Evolutionary conservation across 2,797 vertebrate species (phyloP).

Genomic region (Labroides dimidiatus): DNA sequence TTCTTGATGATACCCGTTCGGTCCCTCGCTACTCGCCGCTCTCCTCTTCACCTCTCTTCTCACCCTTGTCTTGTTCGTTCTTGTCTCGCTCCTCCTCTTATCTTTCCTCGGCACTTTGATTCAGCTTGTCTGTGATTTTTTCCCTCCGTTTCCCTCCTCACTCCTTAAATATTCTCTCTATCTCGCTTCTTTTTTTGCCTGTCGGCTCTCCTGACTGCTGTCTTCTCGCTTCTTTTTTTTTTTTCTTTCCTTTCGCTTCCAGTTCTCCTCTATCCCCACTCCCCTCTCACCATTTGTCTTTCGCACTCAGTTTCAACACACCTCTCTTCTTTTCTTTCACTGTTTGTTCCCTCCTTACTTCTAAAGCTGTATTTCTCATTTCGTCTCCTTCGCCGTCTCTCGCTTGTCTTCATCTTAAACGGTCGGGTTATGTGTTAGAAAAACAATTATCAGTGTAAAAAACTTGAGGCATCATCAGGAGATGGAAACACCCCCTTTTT

Average conservation of each 20-base stretch:
- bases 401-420: constrained; percentile 14
- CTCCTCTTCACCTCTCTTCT: constrained; percentile 27
- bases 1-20: constrained; percentile 46
- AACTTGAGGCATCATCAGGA: neutral
- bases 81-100: constrained; percentile 27
- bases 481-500: constrained; percentile 4
- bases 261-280: constrained; percentile 14
- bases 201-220: constrained; percentile 2
- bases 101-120: constrained; percentile 47
- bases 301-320: constrained; percentile 4
- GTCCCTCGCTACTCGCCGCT: neutral
- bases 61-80: constrained; percentile 26
- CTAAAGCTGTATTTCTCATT: neutral
- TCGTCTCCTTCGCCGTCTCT: neutral
- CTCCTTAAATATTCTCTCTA: constrained; percentile 32
- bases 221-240: constrained; percentile 16
- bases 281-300: constrained; percentile 37
- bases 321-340: constrained; percentile 14
- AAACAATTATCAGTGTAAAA: neutral
- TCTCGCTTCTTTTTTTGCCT: constrained; percentile 8
- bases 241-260: constrained; percentile 25
- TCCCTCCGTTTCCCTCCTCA: neutral
- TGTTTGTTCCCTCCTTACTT: neutral
- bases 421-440: neutral
- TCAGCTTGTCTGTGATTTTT: constrained; percentile 39